Evolutionary conservation across 2,113 vertebrate species (phyloP).

Genomic region (Chrysemys picta): DNA sequence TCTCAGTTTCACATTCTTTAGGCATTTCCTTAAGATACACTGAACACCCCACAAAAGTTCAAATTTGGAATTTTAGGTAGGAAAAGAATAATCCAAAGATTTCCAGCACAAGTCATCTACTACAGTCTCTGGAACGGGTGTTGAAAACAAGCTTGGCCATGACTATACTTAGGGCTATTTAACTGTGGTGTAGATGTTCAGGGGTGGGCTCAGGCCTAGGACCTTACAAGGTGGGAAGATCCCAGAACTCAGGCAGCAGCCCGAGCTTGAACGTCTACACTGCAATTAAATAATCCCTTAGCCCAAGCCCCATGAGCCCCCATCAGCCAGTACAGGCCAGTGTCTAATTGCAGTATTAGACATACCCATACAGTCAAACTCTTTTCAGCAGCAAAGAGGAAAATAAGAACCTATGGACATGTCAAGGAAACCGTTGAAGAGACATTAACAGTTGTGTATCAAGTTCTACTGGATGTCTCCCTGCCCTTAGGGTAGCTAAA

Average conservation of each 20-base stretch:
- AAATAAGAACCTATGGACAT: constrained; percentile 21
- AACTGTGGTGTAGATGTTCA: neutral
- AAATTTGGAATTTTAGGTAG: neutral
- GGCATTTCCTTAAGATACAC: neutral
- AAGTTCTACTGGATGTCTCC: neutral
- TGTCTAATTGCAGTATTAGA: neutral
- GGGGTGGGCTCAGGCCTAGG: neutral
- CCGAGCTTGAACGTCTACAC: neutral
- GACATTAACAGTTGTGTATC: neutral
- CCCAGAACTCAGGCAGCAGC: neutral
- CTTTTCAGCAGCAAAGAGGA: neutral
- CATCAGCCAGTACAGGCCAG: neutral
- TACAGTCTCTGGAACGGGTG: neutral
- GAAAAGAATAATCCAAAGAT: neutral
- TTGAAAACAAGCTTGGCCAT: constrained; percentile 13
- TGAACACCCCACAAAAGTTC: neutral
- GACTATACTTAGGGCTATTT: neutral
- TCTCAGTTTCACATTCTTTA: neutral
- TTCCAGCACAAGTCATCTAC: constrained; percentile 13
- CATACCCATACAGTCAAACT: constrained; percentile 4
- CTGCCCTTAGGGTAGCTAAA: neutral
- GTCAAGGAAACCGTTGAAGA: neutral
- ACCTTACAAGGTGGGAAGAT: neutral
- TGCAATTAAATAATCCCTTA: neutral
- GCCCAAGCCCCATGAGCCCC: neutral